Conservation (phyloP, 2,888 invertebrate species). For the Lasioglossum lativentre region DNA sequence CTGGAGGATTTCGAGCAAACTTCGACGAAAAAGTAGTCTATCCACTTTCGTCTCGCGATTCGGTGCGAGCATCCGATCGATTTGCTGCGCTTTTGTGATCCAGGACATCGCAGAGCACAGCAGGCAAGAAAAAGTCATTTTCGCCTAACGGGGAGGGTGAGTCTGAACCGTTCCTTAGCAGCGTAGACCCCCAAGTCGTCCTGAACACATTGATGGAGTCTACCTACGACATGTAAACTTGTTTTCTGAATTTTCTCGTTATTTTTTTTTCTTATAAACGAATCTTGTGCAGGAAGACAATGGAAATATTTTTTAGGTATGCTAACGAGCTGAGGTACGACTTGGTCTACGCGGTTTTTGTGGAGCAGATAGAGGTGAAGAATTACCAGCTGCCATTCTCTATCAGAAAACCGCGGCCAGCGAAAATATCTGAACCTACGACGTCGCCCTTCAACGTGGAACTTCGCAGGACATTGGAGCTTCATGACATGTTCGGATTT, state of each 20-base stretch:
- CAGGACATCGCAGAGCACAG: neutral
- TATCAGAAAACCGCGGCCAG: conserved; percentile 65
- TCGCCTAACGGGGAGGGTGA: neutral
- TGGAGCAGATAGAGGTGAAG: conserved; percentile 62
- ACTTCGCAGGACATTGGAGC: conserved; percentile 10
- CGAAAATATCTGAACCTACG: conserved; percentile 49
- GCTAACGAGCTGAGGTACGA: conserved; percentile 72
- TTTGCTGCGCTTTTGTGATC: neutral
- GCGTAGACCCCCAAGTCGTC: conserved; percentile 32
- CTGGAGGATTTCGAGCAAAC: neutral
- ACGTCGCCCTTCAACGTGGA: conserved; percentile 11
- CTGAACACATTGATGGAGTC: conserved; percentile 71
- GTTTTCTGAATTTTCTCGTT: neutral
- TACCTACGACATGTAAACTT: conserved; percentile 73
- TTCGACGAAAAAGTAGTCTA: conserved; percentile 8
- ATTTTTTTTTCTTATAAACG: neutral
- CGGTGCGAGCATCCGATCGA: neutral
- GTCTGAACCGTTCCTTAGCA: neutral
- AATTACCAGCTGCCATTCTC: conserved; percentile 66
- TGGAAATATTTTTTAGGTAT: conserved; percentile 66
- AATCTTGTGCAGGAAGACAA: neutral
- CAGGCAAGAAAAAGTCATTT: neutral
- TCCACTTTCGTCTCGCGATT: neutral
- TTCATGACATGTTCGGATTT: neutral
- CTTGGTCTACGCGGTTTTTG: conserved; percentile 69